These are phyloP conservation scores for Sapajus apella DNA, from an alignment of 2,113 vertebrate species.

Conservation along the genomic window DNA sequence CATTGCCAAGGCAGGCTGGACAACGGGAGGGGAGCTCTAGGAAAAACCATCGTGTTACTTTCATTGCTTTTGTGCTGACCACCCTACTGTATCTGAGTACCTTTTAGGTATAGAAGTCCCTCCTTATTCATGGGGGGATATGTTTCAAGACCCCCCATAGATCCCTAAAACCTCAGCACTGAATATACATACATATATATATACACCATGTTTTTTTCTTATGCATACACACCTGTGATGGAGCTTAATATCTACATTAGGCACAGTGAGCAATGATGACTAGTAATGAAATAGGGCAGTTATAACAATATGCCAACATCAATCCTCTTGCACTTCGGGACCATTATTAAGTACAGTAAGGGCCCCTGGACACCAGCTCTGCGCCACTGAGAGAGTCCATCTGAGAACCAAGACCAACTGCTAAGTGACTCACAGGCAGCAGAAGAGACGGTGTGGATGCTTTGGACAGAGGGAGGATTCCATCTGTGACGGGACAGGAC, in stretches of 20 bases:
- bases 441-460: neutral
- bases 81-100: neutral
- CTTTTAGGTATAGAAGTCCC: neutral
- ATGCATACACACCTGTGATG: neutral
- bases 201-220: neutral
- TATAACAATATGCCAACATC: neutral
- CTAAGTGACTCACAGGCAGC: neutral
- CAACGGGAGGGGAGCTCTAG: neutral
- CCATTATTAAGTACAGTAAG: neutral
- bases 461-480: neutral
- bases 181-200: no score
- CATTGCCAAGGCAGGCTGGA: neutral
- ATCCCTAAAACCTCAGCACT: neutral
- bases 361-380: neutral
- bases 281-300: neutral
- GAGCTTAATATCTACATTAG: neutral
- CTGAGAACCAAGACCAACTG: neutral
- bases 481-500: neutral
- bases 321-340: neutral
- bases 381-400: neutral
- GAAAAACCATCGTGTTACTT: neutral
- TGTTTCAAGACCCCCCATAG: neutral
- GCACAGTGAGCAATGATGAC: neutral
- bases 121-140: neutral
- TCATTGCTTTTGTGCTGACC: neutral